Conservation (phyloP, 2,113 vertebrate genomes). For the Rutilus rutilus region DNA sequence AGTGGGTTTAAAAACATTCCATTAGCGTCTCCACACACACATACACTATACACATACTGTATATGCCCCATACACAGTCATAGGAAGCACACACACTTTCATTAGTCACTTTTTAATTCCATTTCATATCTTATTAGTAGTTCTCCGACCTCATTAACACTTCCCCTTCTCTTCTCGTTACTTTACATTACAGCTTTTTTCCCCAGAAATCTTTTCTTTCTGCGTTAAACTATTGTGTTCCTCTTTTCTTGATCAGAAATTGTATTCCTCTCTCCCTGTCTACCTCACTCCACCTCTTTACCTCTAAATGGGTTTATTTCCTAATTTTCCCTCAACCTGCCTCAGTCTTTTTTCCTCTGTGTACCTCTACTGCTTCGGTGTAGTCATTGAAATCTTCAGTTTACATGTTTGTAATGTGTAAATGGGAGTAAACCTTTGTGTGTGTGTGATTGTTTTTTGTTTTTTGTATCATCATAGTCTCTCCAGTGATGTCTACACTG, state of each 20-base stretch:
- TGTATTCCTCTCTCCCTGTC: conserved; percentile 1
- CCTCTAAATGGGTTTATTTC: not conserved
- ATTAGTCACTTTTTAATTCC: conserved; percentile 71
- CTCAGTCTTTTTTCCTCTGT: not conserved
- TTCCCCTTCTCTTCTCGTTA: conserved; percentile 48
- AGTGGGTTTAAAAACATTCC: conserved; percentile 40
- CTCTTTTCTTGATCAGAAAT: not conserved
- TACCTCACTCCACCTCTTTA: conserved; percentile 2
- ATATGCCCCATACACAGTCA: conserved; percentile 48
- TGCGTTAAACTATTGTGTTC: not conserved
- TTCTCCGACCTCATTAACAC: conserved; percentile 76
- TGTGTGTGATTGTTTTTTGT: not conserved
- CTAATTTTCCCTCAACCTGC: conserved; percentile 11
- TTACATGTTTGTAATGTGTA: conserved; percentile 29
- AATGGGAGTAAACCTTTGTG: not conserved
- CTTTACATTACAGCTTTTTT: conserved; percentile 13
- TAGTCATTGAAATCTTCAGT: not conserved
- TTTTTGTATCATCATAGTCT: not conserved
- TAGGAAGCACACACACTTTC: conserved; percentile 63
- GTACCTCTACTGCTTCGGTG: not conserved
- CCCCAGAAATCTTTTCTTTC: conserved; percentile 26
- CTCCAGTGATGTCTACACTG: not conserved
- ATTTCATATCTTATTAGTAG: conserved; percentile 72
- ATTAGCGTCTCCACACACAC: conserved; percentile 42
- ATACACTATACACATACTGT: conserved; percentile 26